Base-by-base conservation (phyloP, 2,888 invertebrate genomes). In the Cactoblastis cactorum region DNA sequence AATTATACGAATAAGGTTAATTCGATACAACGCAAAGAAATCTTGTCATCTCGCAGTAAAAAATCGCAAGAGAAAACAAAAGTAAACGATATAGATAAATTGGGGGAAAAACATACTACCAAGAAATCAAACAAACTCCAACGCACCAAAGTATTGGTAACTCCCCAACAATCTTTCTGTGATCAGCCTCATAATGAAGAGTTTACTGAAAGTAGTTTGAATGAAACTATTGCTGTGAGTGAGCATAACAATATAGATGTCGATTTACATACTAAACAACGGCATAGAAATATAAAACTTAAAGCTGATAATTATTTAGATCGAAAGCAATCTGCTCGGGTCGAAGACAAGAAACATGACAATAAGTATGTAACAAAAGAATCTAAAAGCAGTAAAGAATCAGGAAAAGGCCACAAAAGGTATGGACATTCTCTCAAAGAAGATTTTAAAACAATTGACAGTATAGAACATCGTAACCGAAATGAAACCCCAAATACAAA, bases 61-160 rank as follows among this genome's bases (percentile, higher is more conserved):
- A 45, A 46, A 14, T 43, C 28, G 6, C 19, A 9, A 6, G 41
- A 45, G 45, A 51, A 53, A 41, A 52, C 33, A 39, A 51, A 43
- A 50, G 35, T 24, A n/a, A 50, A 8, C 11, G 47, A 39, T 35
- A 12, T 28, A 4, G 48, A 53, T n/a, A 59, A 45, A 39, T 18
- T 50, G 41, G 51, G 54, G 22, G 61, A 37, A 48, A 61, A 53
- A 55, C 39, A 61, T 45, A 53, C 52, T 17, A 39, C 47, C 38
- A 59, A 58, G 45, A 57, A 59, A 56, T 58, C 48, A 37, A 53
- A 49, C 49, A 54, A 48, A 18, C 46, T 49, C 14, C 53, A 55
- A 45, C 61, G 67, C 48, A 69, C 67, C 24, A 66, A 69, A 55
- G 63, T 65, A 51, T 57, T 67, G 32, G 59, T 62, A 15, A 65